Evolutionary conservation across 2,888 invertebrate species (phyloP).

Genomic region (Dryobota labecula): DNA sequence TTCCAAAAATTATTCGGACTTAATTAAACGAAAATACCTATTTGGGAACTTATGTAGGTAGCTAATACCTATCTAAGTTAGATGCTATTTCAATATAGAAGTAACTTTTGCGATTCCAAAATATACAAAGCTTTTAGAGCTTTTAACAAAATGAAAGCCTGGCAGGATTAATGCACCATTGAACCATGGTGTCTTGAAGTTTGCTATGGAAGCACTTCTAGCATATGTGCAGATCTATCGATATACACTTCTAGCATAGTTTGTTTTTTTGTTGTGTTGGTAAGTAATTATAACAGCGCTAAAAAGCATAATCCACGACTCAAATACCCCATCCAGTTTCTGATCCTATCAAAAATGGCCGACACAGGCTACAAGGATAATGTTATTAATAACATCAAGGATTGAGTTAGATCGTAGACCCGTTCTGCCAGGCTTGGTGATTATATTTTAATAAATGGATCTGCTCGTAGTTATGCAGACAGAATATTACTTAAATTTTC

Average conservation of each 20-base stretch:
- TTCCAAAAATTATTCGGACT: not conserved
- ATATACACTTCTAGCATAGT: too few species aligned
- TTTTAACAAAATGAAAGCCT: too few species aligned
- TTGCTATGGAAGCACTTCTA: not conserved
- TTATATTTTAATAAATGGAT: slow-evolving; percentile 16
- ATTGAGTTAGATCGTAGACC: not conserved
- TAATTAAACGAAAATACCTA: slow-evolving; percentile 3
- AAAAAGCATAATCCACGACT: not conserved
- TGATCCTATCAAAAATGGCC: not conserved
- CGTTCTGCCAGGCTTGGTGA: not conserved
- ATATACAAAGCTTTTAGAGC: slow-evolving; percentile 1
- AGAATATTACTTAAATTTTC: too few species aligned
- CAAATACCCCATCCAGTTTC: not conserved
- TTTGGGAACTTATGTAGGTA: not conserved
- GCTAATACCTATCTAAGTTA: not conserved
- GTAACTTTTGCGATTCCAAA: not conserved
- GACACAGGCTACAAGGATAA: not conserved
- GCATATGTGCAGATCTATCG: not conserved
- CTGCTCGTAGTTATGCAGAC: too few species aligned
- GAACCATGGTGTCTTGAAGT: not conserved
- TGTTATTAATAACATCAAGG: slow-evolving; percentile 2
- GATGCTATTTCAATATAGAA: not conserved
- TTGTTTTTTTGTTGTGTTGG: not conserved
- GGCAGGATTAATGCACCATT: too few species aligned
- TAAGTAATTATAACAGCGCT: not conserved